These are phyloP conservation scores for Sula dactylatra DNA, from an alignment of 2,113 vertebrate species.

Conservation along the genomic window DNA sequence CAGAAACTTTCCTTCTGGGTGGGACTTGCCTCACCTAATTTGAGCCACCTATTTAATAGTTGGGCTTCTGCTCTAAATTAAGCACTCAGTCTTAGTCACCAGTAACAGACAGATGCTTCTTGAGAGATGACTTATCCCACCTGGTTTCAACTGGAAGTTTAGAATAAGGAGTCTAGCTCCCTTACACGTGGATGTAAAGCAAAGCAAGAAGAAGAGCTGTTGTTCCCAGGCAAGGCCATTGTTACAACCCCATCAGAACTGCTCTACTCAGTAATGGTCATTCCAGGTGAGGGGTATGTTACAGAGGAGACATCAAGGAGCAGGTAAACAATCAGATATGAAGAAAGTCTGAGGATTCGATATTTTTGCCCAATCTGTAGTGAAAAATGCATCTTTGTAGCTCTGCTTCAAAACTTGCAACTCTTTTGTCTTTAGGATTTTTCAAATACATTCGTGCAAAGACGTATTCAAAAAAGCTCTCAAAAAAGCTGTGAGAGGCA, in stretches of 20 bases:
- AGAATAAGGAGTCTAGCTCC: background rate
- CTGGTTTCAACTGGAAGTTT: background rate
- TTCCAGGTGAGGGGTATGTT: background rate
- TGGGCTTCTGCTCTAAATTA: conserved; percentile 13
- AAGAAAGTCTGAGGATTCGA: background rate
- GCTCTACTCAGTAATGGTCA: background rate
- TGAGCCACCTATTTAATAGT: conserved; percentile 1
- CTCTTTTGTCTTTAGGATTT: background rate
- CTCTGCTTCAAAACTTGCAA: background rate
- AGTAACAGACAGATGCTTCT: background rate
- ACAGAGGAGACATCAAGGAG: background rate
- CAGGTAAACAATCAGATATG: background rate
- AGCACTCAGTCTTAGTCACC: background rate
- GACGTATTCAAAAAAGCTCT: background rate
- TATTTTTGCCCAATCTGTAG: background rate
- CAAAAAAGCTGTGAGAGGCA: background rate
- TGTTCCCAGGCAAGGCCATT: background rate
- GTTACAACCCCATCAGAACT: background rate
- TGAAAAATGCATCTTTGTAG: background rate
- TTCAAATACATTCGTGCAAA: background rate
- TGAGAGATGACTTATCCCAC: background rate
- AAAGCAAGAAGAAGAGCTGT: background rate
- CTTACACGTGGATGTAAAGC: background rate
- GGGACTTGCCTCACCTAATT: conserved; percentile 19
- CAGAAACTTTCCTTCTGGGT: background rate